Conservation (phyloP, 2,113 vertebrate species). For the Charina bottae region DNA sequence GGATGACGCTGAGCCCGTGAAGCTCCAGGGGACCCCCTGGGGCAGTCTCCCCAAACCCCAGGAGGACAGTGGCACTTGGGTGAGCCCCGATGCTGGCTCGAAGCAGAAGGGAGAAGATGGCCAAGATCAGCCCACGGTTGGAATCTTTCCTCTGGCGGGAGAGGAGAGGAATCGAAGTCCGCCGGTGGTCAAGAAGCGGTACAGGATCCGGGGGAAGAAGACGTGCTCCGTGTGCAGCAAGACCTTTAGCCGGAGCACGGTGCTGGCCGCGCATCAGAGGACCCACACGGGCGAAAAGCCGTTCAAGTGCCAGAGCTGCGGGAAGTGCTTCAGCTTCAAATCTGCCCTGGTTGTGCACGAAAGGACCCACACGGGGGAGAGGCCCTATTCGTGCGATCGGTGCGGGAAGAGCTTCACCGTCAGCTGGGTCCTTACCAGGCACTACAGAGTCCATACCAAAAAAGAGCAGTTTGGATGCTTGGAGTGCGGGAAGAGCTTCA, state of each 20-base stretch:
- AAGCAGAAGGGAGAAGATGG: background rate
- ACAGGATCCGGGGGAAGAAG: background rate
- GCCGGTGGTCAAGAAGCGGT: background rate
- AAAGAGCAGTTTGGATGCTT: background rate
- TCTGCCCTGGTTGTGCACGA: background rate
- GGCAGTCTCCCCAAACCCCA: background rate
- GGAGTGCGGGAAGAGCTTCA: background rate
- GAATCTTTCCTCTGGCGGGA: background rate
- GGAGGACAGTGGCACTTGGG: background rate
- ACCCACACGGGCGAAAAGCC: background rate
- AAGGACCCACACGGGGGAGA: background rate
- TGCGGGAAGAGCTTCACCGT: background rate
- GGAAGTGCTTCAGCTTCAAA: background rate
- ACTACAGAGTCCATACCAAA: background rate
- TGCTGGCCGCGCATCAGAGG: background rate
- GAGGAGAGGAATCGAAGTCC: background rate
- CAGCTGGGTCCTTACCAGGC: background rate
- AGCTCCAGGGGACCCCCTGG: background rate
- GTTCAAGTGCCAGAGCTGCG: background rate
- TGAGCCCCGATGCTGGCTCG: background rate
- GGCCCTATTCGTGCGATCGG: background rate
- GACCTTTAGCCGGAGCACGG: background rate
- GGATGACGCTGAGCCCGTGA: background rate
- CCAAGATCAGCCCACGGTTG: background rate
- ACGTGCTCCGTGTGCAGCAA: background rate